A percentile compares a stretch with the other conserved stretches of the same genome.
Conservation (phyloP, 1,140 invertebrate genomes). For the Ylistrum balloti region DNA sequence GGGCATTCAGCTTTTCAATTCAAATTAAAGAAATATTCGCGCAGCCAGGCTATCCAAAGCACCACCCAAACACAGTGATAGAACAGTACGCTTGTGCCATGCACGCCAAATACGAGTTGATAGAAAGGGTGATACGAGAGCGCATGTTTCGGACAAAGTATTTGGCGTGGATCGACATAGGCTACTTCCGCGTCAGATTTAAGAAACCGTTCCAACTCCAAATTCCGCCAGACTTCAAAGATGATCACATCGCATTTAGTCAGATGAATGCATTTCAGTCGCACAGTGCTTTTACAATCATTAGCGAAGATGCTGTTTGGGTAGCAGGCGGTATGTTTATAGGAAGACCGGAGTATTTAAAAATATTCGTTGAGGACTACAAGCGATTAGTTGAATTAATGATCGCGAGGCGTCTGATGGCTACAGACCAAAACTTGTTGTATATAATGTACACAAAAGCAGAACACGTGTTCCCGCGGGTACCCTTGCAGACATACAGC, state of each 20-base stretch:
- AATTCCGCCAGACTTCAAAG: conserved; percentile 70
- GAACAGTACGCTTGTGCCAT: conserved; percentile 74
- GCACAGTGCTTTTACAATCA: not conserved
- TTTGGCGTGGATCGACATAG: conserved; percentile 77
- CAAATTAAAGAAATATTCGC: conserved; percentile 68
- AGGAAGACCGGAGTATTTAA: conserved; percentile 63
- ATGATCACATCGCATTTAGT: conserved; percentile 70
- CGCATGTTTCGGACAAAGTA: conserved; percentile 72
- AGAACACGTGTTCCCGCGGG: conserved; percentile 23
- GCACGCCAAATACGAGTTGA: conserved; percentile 78
- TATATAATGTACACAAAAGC: conserved; percentile 54
- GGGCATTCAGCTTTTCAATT: conserved; percentile 68
- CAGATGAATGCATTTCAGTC: conserved; percentile 67
- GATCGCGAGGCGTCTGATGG: conserved; percentile 52
- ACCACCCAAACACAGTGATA: conserved; percentile 75
- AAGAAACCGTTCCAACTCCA: conserved; percentile 68
- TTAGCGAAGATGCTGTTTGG: conserved; percentile 63
- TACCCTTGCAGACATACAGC: conserved; percentile 51
- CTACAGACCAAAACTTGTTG: conserved; percentile 58
- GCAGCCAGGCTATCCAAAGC: conserved; percentile 72
- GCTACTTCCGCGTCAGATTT: conserved; percentile 69
- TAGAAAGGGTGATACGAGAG: conserved; percentile 61
- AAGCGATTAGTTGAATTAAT: conserved; percentile 14
- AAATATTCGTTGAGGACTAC: conserved; percentile 59
- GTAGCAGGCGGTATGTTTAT: conserved; percentile 73